These are phyloP conservation scores for Lottia gigantea DNA, from an alignment of 2,888 invertebrate genomes.

Conservation along the genomic window DNA sequence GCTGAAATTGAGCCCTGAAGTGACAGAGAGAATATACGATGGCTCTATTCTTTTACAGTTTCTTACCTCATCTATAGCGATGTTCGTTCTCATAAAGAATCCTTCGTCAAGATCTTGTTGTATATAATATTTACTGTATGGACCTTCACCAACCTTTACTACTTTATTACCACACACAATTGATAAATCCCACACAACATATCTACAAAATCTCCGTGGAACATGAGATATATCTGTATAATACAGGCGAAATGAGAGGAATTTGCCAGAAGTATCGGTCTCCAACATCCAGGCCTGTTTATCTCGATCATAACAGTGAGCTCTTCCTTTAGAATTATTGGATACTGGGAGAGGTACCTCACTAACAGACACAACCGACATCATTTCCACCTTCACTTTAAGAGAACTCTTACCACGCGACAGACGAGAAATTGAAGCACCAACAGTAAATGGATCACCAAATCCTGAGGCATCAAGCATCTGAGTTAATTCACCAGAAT, in stretches of 20 bases:
- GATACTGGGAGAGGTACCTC: constrained; percentile 70
- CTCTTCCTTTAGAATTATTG: constrained; percentile 46
- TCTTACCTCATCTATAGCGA: constrained; percentile 79
- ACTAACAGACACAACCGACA: constrained; percentile 78
- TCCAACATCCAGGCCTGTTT: constrained; percentile 85
- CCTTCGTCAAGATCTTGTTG: constrained; percentile 84
- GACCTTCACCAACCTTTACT: constrained; percentile 78
- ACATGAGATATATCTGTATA: constrained; percentile 73
- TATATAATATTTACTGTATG: constrained; percentile 83
- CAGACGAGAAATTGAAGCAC: constrained; percentile 49
- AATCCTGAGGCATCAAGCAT: constrained; percentile 58
- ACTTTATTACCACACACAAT: constrained; percentile 55
- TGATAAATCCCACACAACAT: constrained; percentile 59
- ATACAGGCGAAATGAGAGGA: constrained; percentile 78
- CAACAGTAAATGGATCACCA: constrained; percentile 55
- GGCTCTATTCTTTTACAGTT: not conserved
- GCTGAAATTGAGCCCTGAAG: too few species aligned
- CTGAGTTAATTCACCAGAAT: constrained; percentile 59
- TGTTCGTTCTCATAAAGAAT: constrained; percentile 82
- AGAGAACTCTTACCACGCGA: constrained; percentile 65
- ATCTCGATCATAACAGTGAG: constrained; percentile 81
- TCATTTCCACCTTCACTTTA: constrained; percentile 79
- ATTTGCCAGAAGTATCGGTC: constrained; percentile 82
- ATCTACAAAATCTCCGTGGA: constrained; percentile 79
- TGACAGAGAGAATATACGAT: too few species aligned